Evolutionary conservation across 2,113 vertebrate species (phyloP).

Genomic region (Haemorhous mexicanus): DNA sequence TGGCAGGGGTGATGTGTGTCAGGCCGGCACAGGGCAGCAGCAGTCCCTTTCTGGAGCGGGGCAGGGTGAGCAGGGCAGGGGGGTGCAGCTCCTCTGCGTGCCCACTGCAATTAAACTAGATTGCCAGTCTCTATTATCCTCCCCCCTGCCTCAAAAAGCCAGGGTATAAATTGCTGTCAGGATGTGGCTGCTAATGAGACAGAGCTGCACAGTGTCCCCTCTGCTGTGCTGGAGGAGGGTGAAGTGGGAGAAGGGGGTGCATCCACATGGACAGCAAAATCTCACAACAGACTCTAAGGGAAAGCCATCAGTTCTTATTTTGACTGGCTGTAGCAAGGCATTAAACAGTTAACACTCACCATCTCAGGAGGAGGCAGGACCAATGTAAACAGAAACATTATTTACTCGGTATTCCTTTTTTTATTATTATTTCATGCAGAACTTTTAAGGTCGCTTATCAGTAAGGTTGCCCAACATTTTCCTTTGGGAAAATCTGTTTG

Average conservation of each 20-base stretch:
- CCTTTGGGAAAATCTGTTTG: not conserved
- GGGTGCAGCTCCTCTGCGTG: accelerated
- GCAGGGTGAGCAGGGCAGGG: not conserved
- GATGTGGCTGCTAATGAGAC: not conserved
- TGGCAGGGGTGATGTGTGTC: not conserved
- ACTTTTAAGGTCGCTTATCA: not conserved
- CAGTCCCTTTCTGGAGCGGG: not conserved
- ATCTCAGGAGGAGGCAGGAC: not conserved
- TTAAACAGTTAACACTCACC: not conserved
- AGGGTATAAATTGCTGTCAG: not conserved
- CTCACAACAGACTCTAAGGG: not conserved
- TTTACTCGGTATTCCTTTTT: not conserved
- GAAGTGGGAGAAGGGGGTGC: not conserved
- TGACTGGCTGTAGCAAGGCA: not conserved
- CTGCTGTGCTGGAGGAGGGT: not conserved
- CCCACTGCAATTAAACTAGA: not conserved
- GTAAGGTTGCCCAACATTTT: not conserved
- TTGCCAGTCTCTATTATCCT: not conserved
- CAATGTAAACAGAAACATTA: not conserved
- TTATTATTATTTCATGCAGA: not conserved
- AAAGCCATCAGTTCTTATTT: not conserved
- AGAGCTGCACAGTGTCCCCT: not conserved
- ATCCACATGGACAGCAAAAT: not conserved
- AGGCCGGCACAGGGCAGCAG: not conserved
- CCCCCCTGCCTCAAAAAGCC: not conserved